phyloP scores from a whole-genome alignment of 2,113 vertebrate genomes.

The Etheostoma cragini region DNA sequence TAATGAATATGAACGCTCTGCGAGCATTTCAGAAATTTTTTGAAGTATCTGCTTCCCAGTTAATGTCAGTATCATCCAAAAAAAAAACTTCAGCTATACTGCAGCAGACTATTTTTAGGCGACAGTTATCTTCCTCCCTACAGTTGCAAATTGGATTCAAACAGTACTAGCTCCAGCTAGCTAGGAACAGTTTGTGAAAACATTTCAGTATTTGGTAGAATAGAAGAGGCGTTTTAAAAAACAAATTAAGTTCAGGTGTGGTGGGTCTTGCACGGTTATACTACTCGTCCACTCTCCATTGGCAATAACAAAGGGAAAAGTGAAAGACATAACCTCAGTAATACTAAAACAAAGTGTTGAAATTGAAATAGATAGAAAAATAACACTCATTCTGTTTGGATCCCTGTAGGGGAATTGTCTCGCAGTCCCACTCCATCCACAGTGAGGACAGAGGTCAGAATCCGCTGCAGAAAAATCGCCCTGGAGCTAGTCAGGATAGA shows the following conservation, averaged over 20 bases:
- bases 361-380: not conserved
- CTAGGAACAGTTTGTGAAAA: not conserved
- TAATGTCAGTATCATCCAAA: slow-evolving; percentile 7
- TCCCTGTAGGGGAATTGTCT: slow-evolving; percentile 22
- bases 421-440: not conserved
- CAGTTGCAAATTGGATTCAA: slow-evolving; percentile 19
- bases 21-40: slow-evolving; percentile 5
- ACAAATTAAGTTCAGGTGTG: not conserved
- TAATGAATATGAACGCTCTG: slow-evolving; percentile 19
- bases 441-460: slow-evolving; percentile 15
- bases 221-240: not conserved
- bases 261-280: not conserved
- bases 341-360: not conserved
- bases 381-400: slow-evolving; percentile 3
- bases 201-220: not conserved
- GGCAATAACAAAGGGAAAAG: not conserved
- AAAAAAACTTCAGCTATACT: slow-evolving; percentile 8
- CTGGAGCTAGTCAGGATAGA: slow-evolving; percentile 16
- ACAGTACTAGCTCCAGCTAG: slow-evolving; percentile 4
- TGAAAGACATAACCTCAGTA: not conserved
- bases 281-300: not conserved
- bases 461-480: slow-evolving; percentile 12
- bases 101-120: slow-evolving; percentile 4
- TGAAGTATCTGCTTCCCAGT: not conserved
- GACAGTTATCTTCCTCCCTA: slow-evolving; percentile 12